Base-by-base conservation (phyloP, 2,888 invertebrate species). In the Andrena haemorrhoa region DNA sequence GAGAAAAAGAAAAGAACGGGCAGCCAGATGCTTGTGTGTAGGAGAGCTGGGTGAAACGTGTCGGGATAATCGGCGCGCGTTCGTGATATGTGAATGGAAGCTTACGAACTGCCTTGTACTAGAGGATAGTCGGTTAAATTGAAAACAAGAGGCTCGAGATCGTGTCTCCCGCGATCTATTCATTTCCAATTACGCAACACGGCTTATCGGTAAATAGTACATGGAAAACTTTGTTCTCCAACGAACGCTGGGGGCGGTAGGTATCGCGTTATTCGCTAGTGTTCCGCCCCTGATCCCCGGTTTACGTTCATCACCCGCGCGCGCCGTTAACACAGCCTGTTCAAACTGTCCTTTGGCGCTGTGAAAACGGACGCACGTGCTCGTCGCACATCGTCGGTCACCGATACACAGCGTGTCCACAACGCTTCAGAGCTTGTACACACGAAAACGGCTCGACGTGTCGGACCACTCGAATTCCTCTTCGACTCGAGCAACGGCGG, bases 1-100 rank as follows among this genome's bases (percentile, higher is more conserved):
- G 47, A 33, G 20, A 71, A n/a, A 31, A 4, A 64, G 12, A 31
- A 26, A 4, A 64, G 16, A 51, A 5, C 29, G n/a, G 16, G 47
- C 20, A 66, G 35, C 29, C 63, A 33, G 58, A 16, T 70, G 33
- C 49, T 65, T 35, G 26, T 33, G 12, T 10, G 6, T 23, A 33
- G 49, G 1, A 58, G 49, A 5, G 26, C 31, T 53, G 56, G 65
- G 74, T 10, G 51, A 75, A 41, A n/a, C 78, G 76, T 61, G 64
- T 47, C 47, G 85, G 41, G 77, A 80, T 80, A 84, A 86, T 89
- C 84, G 83, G 51, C 31, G 64, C 51, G 70, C 83, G 82, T 73
- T 84, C 66, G 66, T 89, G 90, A 89, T 89, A 89, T 89, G 89
- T 90, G 68, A 88, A 90, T 85, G 89, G 85, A 89, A 89, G 90